These are phyloP conservation scores for Radopholus similis DNA, from an alignment of 1,140 invertebrate genomes.

Conservation along the genomic window DNA sequence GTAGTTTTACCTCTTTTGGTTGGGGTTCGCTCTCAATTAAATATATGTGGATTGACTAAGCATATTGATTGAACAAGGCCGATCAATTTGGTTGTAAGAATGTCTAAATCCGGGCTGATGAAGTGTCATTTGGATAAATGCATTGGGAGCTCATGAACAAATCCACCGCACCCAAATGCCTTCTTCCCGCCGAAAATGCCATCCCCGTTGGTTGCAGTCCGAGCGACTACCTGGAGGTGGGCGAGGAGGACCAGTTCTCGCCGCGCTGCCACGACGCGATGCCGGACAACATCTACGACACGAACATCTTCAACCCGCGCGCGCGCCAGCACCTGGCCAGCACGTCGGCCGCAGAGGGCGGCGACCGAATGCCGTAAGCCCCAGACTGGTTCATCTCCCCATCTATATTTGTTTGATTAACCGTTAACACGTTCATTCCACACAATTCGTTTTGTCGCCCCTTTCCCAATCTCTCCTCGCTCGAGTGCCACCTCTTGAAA, in stretches of 20 bases:
- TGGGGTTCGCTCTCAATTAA: no score
- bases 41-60: no score
- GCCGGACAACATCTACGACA: conserved; percentile 36
- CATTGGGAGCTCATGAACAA: no score
- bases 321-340: conserved; percentile 22
- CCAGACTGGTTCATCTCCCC: not conserved
- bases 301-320: conserved; percentile 33
- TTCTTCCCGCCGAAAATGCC: no score
- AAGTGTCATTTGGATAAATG: no score
- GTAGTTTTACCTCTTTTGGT: no score
- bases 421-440: no score
- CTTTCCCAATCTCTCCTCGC: not conserved
- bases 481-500: not conserved
- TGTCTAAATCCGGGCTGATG: no score
- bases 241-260: conserved; percentile 33
- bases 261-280: conserved; percentile 26
- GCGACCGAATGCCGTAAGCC: not conserved
- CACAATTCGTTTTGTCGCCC: not conserved
- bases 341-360: not conserved
- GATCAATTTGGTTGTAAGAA: no score
- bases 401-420: not conserved
- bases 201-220: conserved; percentile 26
- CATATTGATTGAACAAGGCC: no score
- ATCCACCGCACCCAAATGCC: no score
- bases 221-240: conserved; percentile 28